Base-by-base conservation (phyloP, 2,113 vertebrate species). In the Pterophyllum scalare region DNA sequence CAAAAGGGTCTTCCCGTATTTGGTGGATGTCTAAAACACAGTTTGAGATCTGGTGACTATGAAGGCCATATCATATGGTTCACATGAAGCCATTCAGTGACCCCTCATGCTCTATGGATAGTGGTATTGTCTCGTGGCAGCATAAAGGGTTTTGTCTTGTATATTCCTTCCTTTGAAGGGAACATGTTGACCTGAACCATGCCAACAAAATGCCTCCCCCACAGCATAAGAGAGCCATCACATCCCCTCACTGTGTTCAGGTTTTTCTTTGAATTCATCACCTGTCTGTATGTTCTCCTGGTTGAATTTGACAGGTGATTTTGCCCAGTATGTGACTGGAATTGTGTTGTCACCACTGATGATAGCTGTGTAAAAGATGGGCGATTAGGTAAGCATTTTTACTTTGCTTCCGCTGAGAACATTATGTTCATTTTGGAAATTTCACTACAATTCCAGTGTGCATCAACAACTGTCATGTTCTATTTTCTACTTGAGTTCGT, bases 211-310 rank as follows among this genome's bases (percentile, higher is more conserved):
- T 52, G 17, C 49, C 46, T 5, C 15, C 12, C 46, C 6, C 15
- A 52, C 5, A 52, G 13, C 15, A 17, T 17, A 49, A 17, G 46
- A 49, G 5, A 17, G 15, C 5, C 46, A 17, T 13, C 14, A 6
- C 14, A 15, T 49, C 46, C 20, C 17, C 65, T 31, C 6, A 1
- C 26, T 52, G 43, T 72, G 3, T 72, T 72, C 43, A 52, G 40
- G 0, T 0, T 0, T 31, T 46, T 12, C 4, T 13, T 13, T 13
- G 0, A 17, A 17, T 52, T 72, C 65, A 20, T 0, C 11, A 2
- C 26, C 11, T 72, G 46, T n/a, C 11, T 54, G 6, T 31, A n/a
- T 15, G 52, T 77, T 20, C 20, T 56, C 15, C 8, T 43, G 15
- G 22, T 40, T 6, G 26, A 62, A 20, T 60, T 65, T 65, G 24